phyloP scores from a whole-genome alignment of 1,140 invertebrate species.

The Gerris buenoi region DNA sequence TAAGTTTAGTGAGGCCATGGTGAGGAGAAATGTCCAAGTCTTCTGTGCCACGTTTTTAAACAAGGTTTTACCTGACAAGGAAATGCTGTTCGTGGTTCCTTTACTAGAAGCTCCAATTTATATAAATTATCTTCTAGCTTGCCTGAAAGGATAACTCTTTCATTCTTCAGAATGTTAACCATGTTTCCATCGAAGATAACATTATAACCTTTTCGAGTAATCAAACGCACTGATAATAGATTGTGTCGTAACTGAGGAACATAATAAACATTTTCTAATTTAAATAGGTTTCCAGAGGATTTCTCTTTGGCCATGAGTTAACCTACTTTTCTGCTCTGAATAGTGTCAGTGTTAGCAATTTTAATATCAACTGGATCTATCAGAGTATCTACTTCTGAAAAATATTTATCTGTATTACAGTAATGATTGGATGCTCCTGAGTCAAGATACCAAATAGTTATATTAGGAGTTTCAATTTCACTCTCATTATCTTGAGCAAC shows the following conservation, averaged over 20 bases:
- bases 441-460: too few relatives aligned
- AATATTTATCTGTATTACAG: too few relatives aligned
- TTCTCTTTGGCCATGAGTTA: not conserved
- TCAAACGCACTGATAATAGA: not conserved
- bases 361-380: not conserved
- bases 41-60: not conserved
- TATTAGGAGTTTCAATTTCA: too few relatives aligned
- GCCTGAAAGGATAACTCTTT: not conserved
- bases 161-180: not conserved
- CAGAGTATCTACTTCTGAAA: too few relatives aligned
- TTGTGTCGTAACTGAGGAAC: not conserved
- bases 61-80: not conserved
- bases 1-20: not conserved
- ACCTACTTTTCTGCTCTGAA: not conserved
- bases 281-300: not conserved
- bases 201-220: not conserved
- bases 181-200: not conserved
- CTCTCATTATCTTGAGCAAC: too few relatives aligned
- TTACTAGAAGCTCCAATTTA: not conserved
- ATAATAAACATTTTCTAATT: not conserved
- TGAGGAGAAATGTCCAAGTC: not conserved
- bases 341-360: not conserved
- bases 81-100: not conserved
- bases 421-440: too few relatives aligned
- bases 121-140: not conserved